Percentiles rank a stretch among this genome's conserved stretches.
Evolutionary conservation across 2,797 vertebrate genomes (phyloP).

Genomic region (Botia almorhae): DNA sequence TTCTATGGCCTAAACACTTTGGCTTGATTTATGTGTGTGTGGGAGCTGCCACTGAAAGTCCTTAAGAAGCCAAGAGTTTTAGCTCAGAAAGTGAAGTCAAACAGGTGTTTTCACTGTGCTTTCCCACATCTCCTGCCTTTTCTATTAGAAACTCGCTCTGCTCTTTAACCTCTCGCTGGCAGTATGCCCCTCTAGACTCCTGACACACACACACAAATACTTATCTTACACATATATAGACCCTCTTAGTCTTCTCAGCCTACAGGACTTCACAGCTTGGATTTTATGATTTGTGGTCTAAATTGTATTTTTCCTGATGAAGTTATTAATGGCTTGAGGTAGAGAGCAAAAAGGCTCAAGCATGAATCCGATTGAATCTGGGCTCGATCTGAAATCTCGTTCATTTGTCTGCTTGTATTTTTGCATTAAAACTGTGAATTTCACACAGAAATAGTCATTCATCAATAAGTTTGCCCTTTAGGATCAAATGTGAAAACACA

Average conservation of each 20-base stretch:
- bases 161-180: conserved; percentile 50
- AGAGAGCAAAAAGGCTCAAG: background rate
- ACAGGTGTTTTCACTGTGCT: conserved; percentile 61
- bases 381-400: background rate
- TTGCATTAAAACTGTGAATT: no score
- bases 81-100: conserved; percentile 59
- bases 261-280: background rate
- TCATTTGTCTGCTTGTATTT: background rate
- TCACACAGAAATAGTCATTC: background rate
- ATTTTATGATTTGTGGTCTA: no score
- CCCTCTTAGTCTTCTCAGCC: no score
- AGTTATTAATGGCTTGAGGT: background rate
- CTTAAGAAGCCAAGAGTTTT: conserved; percentile 45
- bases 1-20: conserved; percentile 55
- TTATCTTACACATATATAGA: conserved; percentile 20
- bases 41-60: conserved; percentile 40
- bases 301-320: conserved; percentile 11
- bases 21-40: conserved; percentile 47
- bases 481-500: no score
- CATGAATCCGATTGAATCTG: background rate
- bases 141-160: conserved; percentile 47
- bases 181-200: conserved; percentile 9
- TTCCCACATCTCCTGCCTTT: conserved; percentile 53
- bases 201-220: conserved; percentile 30
- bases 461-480: background rate